Percentiles rank a stretch among this genome's conserved stretches.
phyloP scores from a whole-genome alignment of 2,113 vertebrate species.

The Eupsittula cactorum region DNA sequence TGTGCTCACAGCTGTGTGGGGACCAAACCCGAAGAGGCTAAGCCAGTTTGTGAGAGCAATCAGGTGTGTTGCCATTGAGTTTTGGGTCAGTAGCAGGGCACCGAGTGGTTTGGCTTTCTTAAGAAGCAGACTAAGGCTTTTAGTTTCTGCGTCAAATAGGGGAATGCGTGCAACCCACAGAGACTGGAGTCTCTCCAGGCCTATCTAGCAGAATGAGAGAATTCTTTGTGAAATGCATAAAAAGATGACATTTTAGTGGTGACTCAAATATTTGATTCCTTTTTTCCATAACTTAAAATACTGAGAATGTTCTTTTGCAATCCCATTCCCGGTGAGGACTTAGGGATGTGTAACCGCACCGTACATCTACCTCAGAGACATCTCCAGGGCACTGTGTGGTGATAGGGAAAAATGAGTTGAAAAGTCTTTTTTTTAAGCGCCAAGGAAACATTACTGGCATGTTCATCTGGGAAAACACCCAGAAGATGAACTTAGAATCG shows the following conservation, averaged over 20 bases:
- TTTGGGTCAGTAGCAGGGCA: conserved; percentile 50
- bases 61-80: conserved; percentile 32
- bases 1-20: background rate
- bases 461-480: background rate
- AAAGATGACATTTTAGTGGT: conserved; percentile 48
- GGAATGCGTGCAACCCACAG: background rate
- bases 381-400: background rate
- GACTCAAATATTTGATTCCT: conserved; percentile 28
- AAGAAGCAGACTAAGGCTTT: background rate
- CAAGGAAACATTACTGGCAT: background rate
- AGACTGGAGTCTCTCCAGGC: conserved; percentile 59
- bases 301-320: conserved; percentile 41
- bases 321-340: background rate
- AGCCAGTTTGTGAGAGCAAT: conserved; percentile 24
- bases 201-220: conserved; percentile 49
- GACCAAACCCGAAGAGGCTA: background rate
- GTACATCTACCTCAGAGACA: background rate
- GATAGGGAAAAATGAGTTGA: background rate
- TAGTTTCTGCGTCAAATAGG: background rate
- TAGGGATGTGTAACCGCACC: background rate
- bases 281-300: conserved; percentile 56
- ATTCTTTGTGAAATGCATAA: conserved; percentile 53
- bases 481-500: background rate
- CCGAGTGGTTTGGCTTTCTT: conserved; percentile 5
- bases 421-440: background rate